Conservation (phyloP, 2,888 invertebrate genomes). For the Cactoblastis cactorum region DNA sequence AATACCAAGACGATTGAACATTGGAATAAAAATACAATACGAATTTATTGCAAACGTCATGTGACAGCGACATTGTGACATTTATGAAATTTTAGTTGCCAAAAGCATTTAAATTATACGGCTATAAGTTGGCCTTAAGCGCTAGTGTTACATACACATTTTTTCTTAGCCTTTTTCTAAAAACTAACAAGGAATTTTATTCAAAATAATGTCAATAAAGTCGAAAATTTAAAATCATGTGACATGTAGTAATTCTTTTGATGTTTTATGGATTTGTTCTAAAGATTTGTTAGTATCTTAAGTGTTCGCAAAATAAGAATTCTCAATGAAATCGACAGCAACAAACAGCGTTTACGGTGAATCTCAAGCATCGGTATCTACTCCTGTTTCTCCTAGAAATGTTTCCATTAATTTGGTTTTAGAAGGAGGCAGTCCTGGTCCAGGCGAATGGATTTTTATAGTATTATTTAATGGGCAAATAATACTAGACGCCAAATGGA, state of each 20-base stretch:
- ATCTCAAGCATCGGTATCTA: constrained; percentile 28
- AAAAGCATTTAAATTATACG: no score
- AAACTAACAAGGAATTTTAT: no score
- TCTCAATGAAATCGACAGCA: constrained; percentile 16
- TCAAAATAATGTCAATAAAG: no score
- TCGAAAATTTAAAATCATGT: no score
- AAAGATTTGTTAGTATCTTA: no score
- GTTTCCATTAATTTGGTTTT: constrained; percentile 36
- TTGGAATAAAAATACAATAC: not conserved
- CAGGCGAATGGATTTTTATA: constrained; percentile 43
- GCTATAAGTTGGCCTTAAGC: no score
- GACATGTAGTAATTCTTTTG: no score
- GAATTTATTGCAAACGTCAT: not conserved
- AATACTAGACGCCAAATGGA: constrained; percentile 50
- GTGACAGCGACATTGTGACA: not conserved
- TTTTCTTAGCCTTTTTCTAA: no score
- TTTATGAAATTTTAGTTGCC: not conserved
- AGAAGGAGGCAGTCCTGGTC: constrained; percentile 37
- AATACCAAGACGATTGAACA: not conserved
- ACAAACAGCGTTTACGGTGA: constrained; percentile 34
- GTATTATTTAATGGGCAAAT: constrained; percentile 44
- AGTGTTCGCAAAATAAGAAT: not conserved
- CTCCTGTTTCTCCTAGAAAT: constrained; percentile 27
- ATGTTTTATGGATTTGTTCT: no score
- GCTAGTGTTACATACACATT: no score